These are phyloP conservation scores for Conistra vaccinii DNA, from an alignment of 2,888 invertebrate species.

Conservation along the genomic window DNA sequence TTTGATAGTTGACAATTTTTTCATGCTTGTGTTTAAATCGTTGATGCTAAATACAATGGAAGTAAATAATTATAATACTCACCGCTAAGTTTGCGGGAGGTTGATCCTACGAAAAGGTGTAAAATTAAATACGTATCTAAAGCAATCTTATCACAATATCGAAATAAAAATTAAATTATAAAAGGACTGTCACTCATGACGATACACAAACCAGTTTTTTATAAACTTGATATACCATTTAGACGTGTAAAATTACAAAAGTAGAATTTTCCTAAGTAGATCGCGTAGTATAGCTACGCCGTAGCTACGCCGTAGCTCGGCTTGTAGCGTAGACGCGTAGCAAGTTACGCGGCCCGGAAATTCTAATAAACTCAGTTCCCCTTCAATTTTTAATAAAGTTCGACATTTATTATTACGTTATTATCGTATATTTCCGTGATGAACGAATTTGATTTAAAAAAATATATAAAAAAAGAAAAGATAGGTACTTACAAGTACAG, in stretches of 20 bases:
- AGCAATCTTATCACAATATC: too few species aligned
- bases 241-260: neutral
- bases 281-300: slow-evolving; percentile 13
- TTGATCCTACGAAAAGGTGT: slow-evolving; percentile 24
- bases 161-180: neutral
- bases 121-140: neutral
- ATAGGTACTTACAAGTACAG: slow-evolving; percentile 4
- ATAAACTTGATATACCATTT: neutral
- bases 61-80: neutral
- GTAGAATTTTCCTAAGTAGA: too few species aligned
- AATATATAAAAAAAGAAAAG: neutral
- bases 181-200: neutral
- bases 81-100: slow-evolving; percentile 22
- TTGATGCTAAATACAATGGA: neutral
- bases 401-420: neutral
- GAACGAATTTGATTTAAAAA: neutral
- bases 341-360: neutral
- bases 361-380: neutral
- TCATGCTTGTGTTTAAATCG: neutral
- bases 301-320: slow-evolving; percentile 7
- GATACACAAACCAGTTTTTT: too few species aligned
- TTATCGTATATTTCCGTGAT: neutral
- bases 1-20: too few species aligned
- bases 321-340: slow-evolving; percentile 3
- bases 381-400: neutral